A percentile compares a stretch with the other conserved stretches of the same genome.
Evolutionary conservation across 2,113 vertebrate species (phyloP).

Genomic region (Raja brachyura): DNA sequence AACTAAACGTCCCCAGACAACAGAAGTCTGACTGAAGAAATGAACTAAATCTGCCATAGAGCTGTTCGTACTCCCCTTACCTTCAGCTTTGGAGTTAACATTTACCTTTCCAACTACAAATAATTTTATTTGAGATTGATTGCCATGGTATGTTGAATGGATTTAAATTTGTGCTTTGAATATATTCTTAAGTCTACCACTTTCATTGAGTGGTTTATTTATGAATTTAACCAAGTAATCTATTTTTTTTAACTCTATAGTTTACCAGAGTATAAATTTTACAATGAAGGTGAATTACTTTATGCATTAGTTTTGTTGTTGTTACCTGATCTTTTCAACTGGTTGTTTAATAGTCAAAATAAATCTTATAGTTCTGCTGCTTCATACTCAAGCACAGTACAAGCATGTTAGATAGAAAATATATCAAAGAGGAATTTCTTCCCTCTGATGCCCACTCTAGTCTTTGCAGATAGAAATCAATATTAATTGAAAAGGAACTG

Average conservation of each 20-base stretch:
- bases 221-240: neutral
- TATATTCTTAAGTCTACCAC: neutral
- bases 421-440: neutral
- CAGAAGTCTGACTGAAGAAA: neutral
- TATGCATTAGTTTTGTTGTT: neutral
- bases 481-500: constrained; percentile 15
- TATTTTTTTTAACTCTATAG: neutral
- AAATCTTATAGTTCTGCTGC: neutral
- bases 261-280: neutral
- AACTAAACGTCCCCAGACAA: neutral
- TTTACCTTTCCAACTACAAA: neutral
- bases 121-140: neutral
- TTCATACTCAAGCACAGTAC: neutral
- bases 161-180: neutral
- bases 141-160: neutral
- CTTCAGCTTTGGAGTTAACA: neutral
- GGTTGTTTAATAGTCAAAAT: neutral
- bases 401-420: neutral
- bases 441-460: neutral
- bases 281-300: neutral
- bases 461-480: constrained; percentile 31
- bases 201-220: neutral
- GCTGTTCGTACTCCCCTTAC: neutral
- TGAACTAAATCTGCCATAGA: neutral
- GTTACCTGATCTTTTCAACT: neutral